These are phyloP conservation scores for Hypsopygia costalis DNA, from an alignment of 2,888 invertebrate species.

Conservation along the genomic window DNA sequence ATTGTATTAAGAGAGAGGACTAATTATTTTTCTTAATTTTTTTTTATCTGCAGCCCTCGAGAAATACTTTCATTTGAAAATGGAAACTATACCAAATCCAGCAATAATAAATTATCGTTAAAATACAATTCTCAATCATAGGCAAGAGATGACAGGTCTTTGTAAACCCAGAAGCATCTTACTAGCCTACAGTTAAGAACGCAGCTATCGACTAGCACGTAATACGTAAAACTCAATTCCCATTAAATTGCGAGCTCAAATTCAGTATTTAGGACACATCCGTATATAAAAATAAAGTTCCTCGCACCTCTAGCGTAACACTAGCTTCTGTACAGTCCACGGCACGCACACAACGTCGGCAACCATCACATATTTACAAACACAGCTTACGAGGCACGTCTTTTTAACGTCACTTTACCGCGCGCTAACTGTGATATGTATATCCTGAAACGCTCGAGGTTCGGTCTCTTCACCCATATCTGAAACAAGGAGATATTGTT, in stretches of 20 bases:
- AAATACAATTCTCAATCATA: too few relatives aligned
- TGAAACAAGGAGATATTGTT: slow-evolving; percentile 65
- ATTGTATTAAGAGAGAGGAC: too few relatives aligned
- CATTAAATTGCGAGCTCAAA: not conserved
- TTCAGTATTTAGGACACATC: not conserved
- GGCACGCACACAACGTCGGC: not conserved
- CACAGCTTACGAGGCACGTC: slow-evolving; percentile 85
- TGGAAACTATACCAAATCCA: too few relatives aligned
- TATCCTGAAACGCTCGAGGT: slow-evolving; percentile 88
- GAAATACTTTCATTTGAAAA: too few relatives aligned
- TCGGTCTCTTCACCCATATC: slow-evolving; percentile 94
- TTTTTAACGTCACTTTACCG: slow-evolving; percentile 93
- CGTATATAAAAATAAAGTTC: not conserved
- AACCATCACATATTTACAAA: slow-evolving; percentile 16
- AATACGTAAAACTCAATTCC: not conserved
- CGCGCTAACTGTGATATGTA: slow-evolving; percentile 91
- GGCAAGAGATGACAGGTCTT: too few relatives aligned
- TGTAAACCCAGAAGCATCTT: too few relatives aligned
- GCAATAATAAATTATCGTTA: too few relatives aligned
- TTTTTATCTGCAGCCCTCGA: too few relatives aligned
- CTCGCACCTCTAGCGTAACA: not conserved
- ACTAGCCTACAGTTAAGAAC: too few relatives aligned
- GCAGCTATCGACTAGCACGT: too few relatives aligned
- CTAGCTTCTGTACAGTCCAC: not conserved
- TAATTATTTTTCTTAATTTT: too few relatives aligned